These are phyloP conservation scores for Colletes gigas DNA, from an alignment of 1,140 invertebrate species.

Conservation along the genomic window DNA sequence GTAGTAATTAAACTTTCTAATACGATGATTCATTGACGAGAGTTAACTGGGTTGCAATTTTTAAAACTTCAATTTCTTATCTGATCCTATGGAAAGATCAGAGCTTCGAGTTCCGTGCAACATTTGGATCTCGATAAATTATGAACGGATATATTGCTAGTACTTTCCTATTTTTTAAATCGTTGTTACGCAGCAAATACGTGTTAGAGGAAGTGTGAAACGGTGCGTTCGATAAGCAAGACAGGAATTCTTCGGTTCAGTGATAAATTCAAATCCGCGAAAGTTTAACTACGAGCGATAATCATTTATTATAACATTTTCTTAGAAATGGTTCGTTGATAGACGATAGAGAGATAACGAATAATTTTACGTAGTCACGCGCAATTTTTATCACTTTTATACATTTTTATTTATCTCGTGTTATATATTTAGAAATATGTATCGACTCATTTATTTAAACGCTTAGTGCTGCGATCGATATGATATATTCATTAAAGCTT, in stretches of 20 bases:
- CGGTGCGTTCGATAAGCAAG: slow-evolving; percentile 44
- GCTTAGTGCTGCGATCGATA: too few relatives aligned
- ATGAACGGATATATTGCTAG: neutral
- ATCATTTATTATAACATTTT: slow-evolving; percentile 25
- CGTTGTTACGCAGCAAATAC: slow-evolving; percentile 4
- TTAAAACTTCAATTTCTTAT: slow-evolving; percentile 8
- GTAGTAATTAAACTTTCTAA: slow-evolving; percentile 29
- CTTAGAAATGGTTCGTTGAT: neutral
- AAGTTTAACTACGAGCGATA: slow-evolving; percentile 36
- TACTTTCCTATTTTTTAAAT: neutral
- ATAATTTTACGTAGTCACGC: too few relatives aligned
- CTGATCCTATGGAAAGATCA: neutral
- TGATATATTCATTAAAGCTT: too few relatives aligned
- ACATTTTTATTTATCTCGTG: neutral
- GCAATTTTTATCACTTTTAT: neutral
- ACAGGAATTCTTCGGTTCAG: slow-evolving; percentile 41
- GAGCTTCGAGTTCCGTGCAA: neutral
- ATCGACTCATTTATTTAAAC: too few relatives aligned
- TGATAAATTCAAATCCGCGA: slow-evolving; percentile 45
- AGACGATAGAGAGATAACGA: neutral
- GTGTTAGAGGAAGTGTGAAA: slow-evolving; percentile 43
- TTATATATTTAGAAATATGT: neutral
- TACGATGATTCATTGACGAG: slow-evolving; percentile 36
- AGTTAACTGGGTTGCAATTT: neutral
- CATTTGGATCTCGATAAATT: neutral